Evolutionary conservation across 2,888 invertebrate genomes (phyloP).

Genomic region (Drosophila silvestris): DNA sequence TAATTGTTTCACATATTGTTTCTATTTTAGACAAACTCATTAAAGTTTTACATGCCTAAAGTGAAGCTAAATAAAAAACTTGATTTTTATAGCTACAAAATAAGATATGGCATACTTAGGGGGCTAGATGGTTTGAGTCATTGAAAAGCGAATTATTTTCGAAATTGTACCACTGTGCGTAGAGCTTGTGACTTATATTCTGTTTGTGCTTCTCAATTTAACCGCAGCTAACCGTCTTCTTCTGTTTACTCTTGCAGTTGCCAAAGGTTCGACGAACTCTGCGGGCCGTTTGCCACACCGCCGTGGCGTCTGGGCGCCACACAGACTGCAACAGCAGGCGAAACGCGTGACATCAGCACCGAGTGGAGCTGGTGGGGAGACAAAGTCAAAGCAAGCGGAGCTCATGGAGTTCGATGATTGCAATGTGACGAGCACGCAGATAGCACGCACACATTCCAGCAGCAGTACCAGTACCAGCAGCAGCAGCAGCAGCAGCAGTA

Average conservation of each 20-base stretch:
- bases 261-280: conserved; percentile 62
- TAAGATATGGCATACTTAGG: conserved; percentile 28
- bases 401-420: conserved; percentile 30
- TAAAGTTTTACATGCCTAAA: too few relatives aligned
- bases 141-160: background rate
- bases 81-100: background rate
- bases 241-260: conserved; percentile 58
- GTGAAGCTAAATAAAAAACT: too few relatives aligned
- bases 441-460: conserved; percentile 46
- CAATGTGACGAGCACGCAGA: conserved; percentile 15
- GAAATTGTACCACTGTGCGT: conserved; percentile 6
- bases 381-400: conserved; percentile 17
- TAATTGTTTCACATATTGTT: too few relatives aligned
- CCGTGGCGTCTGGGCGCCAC: conserved; percentile 30
- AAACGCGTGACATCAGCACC: conserved; percentile 32
- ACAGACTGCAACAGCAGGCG: conserved; percentile 31
- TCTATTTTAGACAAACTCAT: too few relatives aligned
- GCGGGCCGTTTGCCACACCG: conserved; percentile 41
- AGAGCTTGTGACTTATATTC: background rate
- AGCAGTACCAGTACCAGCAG: conserved; percentile 27
- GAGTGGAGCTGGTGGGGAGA: conserved; percentile 12
- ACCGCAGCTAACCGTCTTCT: conserved; percentile 1
- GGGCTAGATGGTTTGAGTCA: conserved; percentile 10
- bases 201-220: conserved; percentile 13
- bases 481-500: conserved; percentile 30